These are phyloP conservation scores for Psilanteris sp. DNA, from an alignment of 1,140 invertebrate species.

Conservation along the genomic window DNA sequence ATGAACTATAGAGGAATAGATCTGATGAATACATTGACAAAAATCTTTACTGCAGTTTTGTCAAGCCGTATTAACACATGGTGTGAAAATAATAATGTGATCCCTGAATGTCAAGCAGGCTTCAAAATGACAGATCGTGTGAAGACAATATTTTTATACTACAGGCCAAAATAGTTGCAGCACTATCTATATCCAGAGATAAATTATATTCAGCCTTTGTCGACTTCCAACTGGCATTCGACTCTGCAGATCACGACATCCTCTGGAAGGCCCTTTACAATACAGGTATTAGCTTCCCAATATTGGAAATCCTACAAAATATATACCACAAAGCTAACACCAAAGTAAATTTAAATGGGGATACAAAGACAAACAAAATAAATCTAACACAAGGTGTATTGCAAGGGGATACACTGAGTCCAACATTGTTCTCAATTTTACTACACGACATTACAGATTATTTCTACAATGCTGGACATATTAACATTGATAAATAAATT, in stretches of 20 bases:
- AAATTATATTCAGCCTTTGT: conserved; percentile 14
- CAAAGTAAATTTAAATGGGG: conserved; percentile 1
- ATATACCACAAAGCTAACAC: conserved; percentile 5
- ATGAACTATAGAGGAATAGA: not conserved
- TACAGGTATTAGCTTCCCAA: conserved; percentile 8
- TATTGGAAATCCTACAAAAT: conserved; percentile 20
- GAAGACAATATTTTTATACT: conserved; percentile 13
- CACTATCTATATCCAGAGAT: not conserved
- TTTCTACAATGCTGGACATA: conserved; percentile 40
- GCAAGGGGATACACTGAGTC: conserved; percentile 51
- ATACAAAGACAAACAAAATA: not conserved
- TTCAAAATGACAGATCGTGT: not conserved
- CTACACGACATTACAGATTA: conserved; percentile 44
- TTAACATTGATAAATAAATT: conserved; percentile 16
- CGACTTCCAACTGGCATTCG: conserved; percentile 17
- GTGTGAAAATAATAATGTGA: not conserved
- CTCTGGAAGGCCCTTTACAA: conserved; percentile 11
- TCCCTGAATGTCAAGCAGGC: not conserved
- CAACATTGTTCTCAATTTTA: conserved; percentile 46
- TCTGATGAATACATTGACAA: not conserved
- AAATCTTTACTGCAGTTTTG: not conserved
- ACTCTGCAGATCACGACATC: conserved; percentile 12
- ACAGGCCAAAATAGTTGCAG: not conserved
- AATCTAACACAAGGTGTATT: conserved; percentile 51
- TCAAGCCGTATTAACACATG: not conserved